Conservation (phyloP, 2,113 vertebrate genomes). For the Plectropomus leopardus region DNA sequence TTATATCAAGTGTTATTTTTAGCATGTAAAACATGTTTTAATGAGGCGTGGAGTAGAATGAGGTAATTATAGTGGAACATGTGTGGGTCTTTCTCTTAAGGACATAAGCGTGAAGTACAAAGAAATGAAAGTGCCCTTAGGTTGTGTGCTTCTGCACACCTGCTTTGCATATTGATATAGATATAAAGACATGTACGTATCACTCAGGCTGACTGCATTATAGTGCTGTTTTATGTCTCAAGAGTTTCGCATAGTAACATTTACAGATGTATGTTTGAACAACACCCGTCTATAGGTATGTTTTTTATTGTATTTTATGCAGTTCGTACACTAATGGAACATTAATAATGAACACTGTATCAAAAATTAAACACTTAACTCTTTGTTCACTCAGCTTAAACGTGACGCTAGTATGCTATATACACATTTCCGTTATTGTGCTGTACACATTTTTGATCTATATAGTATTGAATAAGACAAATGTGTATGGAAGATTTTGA, state of each 20-base stretch:
- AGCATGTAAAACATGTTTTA: too few relatives aligned
- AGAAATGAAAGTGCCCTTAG: neutral
- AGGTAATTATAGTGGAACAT: neutral
- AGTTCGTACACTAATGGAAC: neutral
- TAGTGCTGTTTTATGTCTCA: neutral
- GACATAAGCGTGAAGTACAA: too few relatives aligned
- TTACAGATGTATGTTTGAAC: slow-evolving; percentile 4
- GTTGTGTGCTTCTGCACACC: neutral
- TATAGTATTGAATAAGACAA: neutral
- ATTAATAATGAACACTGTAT: slow-evolving; percentile 38
- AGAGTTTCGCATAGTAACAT: neutral
- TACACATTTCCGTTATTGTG: neutral
- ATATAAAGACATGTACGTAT: neutral
- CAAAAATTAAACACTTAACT: slow-evolving; percentile 23
- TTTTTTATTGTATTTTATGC: slow-evolving; percentile 8
- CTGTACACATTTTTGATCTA: neutral
- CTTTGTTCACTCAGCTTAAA: slow-evolving; percentile 14
- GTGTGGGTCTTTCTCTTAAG: neutral
- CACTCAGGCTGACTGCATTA: neutral
- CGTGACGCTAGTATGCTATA: neutral
- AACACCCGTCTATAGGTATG: neutral
- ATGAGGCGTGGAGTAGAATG: neutral
- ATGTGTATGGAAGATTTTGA: neutral
- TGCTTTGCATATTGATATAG: neutral
- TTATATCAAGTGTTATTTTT: too few relatives aligned